Evolutionary conservation across 2,113 vertebrate species (phyloP).

Genomic region (Prionailurus viverrinus): DNA sequence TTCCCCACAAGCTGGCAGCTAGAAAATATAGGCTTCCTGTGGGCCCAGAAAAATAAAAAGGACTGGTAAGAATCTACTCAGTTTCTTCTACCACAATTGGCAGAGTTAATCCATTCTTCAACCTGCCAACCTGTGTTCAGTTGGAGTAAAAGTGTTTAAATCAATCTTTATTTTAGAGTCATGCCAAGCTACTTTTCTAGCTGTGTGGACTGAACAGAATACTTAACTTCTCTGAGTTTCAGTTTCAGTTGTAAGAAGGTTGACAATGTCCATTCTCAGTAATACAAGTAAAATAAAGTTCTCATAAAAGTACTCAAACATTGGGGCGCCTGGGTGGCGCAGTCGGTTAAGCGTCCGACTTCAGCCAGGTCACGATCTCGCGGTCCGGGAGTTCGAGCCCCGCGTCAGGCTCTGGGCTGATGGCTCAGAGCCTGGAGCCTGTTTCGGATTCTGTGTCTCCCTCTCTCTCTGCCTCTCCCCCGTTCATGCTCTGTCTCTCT

Average conservation of each 20-base stretch:
- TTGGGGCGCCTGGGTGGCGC: too few species aligned
- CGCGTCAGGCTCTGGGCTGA: too few species aligned
- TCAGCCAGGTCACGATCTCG: too few species aligned
- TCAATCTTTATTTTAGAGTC: conserved; percentile 45
- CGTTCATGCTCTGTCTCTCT: too few species aligned
- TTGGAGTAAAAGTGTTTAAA: neutral
- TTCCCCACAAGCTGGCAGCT: neutral
- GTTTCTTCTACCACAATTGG: neutral
- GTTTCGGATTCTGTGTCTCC: too few species aligned
- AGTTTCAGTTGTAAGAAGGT: neutral
- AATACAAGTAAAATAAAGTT: conserved; percentile 15
- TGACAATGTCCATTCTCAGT: neutral
- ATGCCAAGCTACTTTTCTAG: neutral
- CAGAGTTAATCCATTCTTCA: neutral
- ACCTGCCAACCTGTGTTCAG: neutral
- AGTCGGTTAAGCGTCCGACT: too few species aligned
- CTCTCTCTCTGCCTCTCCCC: too few species aligned
- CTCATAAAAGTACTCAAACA: neutral
- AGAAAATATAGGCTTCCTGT: neutral
- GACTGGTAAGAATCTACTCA: neutral
- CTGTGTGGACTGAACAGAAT: neutral
- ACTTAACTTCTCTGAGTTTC: conserved; percentile 45
- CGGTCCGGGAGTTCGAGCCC: too few species aligned
- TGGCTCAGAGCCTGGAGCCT: too few species aligned
- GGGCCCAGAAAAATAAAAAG: neutral